Base-by-base conservation (phyloP, 1,140 invertebrate species). In the Eueides isabella region DNA sequence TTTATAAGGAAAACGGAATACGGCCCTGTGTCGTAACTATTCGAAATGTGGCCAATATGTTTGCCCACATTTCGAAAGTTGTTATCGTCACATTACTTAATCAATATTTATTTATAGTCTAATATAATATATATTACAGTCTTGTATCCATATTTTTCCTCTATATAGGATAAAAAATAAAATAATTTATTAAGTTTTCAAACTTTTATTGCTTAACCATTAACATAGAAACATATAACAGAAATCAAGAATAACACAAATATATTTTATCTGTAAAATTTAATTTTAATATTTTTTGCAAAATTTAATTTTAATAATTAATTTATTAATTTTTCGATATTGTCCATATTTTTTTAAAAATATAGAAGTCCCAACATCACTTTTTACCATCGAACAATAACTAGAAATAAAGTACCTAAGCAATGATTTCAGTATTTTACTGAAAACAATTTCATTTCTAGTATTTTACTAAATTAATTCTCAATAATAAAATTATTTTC, bases 191-290 rank as follows among this genome's bases (percentile, higher is more conserved):
- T 48, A 2, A 23, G n/a, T 19, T 48, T 48, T 1, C 0, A 48
- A 48, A 48, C 41, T 7, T 48, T 48, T 48, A 48, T 48, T 48
- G n/a, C n/a, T 48, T 19, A 48, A n/a, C n/a, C n/a, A n/a, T n/a
- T n/a, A n/a, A 48, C 6, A n/a, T 19, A 19, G n/a, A 48, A 19
- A 48, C 7, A 23, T 19, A 19, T 7, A 48, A 19, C 41, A 19
- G 41, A 48, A 48, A 48, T 19, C 41, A 48, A 19, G n/a, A 44
- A 9, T 48, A n/a, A 23, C 41, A 19, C n/a, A 5, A 48, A 23
- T 11, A 48, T 19, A 7, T 48, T 48, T 1, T 19, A 2, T 48
- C 41, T 19, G n/a, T 2, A 48, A 9, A 48, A 48, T 48, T 48
- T 48, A 48, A n/a, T n/a, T n/a, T n/a, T n/a, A n/a, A n/a, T n/a